Percentiles rank a stretch among this genome's conserved stretches.
phyloP scores from a whole-genome alignment of 2,888 invertebrate species.

The Cataglyphis rosenhaueri region DNA sequence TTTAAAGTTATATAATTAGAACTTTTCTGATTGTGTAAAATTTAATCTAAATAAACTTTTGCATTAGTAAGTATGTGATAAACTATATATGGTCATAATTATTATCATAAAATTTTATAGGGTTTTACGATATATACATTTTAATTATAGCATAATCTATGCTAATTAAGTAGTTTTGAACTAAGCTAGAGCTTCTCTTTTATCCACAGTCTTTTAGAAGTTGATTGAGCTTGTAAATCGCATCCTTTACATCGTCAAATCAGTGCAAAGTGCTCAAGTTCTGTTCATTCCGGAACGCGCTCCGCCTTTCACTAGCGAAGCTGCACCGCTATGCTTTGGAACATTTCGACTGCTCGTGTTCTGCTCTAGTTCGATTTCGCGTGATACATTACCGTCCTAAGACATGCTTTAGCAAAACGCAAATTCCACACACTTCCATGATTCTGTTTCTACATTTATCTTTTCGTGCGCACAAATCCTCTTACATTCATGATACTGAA shows the following conservation, averaged over 20 bases:
- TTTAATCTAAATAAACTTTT: background rate
- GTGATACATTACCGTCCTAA: conserved; percentile 36
- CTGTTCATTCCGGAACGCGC: conserved; percentile 49
- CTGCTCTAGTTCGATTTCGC: conserved; percentile 48
- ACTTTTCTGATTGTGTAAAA: background rate
- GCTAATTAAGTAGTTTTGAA: background rate
- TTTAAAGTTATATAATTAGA: background rate
- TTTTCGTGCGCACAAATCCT: background rate
- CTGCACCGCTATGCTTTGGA: conserved; percentile 40
- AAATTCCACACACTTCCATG: conserved; percentile 8
- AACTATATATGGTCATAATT: background rate
- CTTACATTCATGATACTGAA: background rate
- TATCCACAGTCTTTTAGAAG: conserved; percentile 23
- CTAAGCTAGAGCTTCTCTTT: background rate
- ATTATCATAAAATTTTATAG: background rate
- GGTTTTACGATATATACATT: background rate
- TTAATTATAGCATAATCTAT: background rate
- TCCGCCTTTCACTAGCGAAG: conserved; percentile 39
- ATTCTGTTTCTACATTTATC: conserved; percentile 24
- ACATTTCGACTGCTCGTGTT: conserved; percentile 35
- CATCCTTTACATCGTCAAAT: conserved; percentile 22
- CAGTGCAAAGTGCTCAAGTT: conserved; percentile 34
- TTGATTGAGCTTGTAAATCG: conserved; percentile 50
- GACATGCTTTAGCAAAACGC: conserved; percentile 34
- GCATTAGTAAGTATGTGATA: background rate